phyloP scores from a whole-genome alignment of 2,113 vertebrate species.

The Pteronura brasiliensis region DNA sequence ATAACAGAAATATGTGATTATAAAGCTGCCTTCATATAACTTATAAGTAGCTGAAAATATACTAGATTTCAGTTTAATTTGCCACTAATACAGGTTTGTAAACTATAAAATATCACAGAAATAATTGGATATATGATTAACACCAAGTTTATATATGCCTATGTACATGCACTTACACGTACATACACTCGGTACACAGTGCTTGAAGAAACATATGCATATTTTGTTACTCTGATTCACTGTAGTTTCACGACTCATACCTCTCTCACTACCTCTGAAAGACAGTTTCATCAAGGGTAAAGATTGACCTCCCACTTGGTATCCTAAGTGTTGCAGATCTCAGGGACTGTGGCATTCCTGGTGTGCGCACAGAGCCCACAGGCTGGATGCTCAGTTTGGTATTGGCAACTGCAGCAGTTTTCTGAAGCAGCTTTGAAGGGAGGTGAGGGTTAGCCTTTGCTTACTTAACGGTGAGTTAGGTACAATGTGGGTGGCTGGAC shows the following conservation, averaged over 20 bases:
- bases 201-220: neutral
- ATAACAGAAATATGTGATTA: neutral
- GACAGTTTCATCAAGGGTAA: neutral
- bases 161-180: neutral
- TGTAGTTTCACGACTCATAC: neutral
- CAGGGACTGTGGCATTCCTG: neutral
- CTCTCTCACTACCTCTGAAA: neutral
- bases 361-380: neutral
- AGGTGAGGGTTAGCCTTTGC: neutral
- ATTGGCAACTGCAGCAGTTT: neutral
- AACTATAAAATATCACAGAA: neutral
- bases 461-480: neutral
- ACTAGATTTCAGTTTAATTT: neutral
- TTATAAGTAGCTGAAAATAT: neutral
- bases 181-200: neutral
- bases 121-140: neutral
- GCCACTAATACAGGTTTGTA: neutral
- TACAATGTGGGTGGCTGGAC: neutral
- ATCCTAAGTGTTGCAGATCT: neutral
- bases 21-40: neutral
- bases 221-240: neutral
- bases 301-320: neutral
- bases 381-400: neutral
- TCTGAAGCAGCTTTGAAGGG: neutral
- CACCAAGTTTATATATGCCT: neutral